Conservation (phyloP, 2,113 vertebrate species). For the Passerina amoena region DNA sequence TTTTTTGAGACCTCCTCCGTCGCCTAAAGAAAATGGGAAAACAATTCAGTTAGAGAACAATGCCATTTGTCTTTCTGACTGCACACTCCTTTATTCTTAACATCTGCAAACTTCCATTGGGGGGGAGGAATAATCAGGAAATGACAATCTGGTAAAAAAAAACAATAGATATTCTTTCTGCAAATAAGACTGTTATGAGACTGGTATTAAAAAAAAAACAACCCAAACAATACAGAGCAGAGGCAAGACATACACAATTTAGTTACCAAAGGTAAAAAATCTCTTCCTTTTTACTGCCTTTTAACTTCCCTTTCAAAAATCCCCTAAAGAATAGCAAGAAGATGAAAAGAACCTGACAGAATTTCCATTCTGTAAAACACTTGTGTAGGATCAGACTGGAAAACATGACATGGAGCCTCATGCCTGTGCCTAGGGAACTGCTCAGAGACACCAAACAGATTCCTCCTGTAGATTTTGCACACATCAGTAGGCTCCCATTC, state of each 20-base stretch:
- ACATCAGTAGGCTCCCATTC: not conserved
- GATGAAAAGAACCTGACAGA: not conserved
- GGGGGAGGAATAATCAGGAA: not conserved
- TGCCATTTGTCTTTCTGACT: not conserved
- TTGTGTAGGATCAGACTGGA: not conserved
- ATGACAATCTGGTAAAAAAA: not conserved
- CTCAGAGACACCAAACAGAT: not conserved
- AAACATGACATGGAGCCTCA: not conserved
- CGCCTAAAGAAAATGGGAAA: constrained; percentile 74
- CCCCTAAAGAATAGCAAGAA: not conserved
- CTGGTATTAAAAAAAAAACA: not conserved
- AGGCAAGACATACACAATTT: not conserved
- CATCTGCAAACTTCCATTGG: not conserved
- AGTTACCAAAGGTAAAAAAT: not conserved
- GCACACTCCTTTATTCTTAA: not conserved
- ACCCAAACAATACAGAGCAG: not conserved
- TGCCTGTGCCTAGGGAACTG: not conserved
- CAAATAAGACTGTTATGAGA: not conserved
- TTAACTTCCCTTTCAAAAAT: not conserved
- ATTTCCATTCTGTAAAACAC: not conserved
- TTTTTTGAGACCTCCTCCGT: constrained; percentile 98
- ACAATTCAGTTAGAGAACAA: not conserved
- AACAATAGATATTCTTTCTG: not conserved
- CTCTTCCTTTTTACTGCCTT: not conserved
- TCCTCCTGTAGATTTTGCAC: not conserved